Conservation (phyloP, 2,113 vertebrate genomes). For the Gopherus flavomarginatus region DNA sequence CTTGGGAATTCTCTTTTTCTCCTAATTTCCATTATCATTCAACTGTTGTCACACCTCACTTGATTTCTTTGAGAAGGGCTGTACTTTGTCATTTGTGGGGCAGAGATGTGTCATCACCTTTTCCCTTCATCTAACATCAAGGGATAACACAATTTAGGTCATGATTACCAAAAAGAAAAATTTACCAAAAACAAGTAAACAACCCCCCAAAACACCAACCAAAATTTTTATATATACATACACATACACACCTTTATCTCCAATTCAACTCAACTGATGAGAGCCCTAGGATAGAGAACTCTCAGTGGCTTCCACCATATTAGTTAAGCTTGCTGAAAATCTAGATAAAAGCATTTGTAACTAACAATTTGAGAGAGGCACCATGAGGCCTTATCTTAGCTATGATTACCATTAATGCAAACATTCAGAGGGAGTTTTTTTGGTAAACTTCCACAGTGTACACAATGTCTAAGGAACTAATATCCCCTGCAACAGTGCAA, state of each 20-base stretch:
- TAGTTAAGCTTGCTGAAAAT: not conserved
- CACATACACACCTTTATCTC: not conserved
- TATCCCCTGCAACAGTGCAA: not conserved
- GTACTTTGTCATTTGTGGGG: not conserved
- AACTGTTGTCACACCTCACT: not conserved
- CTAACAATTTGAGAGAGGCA: not conserved
- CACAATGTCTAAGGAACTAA: not conserved
- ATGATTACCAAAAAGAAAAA: not conserved
- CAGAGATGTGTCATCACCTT: not conserved
- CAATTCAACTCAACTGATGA: not conserved
- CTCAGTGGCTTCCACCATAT: not conserved
- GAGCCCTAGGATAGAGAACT: not conserved
- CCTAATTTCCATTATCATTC: not conserved
- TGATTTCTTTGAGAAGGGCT: not conserved
- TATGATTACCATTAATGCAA: not conserved
- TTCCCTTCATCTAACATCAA: not conserved
- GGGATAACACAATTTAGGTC: constrained; percentile 13
- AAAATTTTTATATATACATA: no score
- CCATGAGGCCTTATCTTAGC: not conserved
- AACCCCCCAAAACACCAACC: no score
- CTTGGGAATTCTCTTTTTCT: not conserved
- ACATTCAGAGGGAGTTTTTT: not conserved
- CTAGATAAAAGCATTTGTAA: not conserved
- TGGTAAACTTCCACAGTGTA: not conserved
- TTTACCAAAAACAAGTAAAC: not conserved